phyloP scores from a whole-genome alignment of 1,140 invertebrate species.

The Drosophila auraria region DNA sequence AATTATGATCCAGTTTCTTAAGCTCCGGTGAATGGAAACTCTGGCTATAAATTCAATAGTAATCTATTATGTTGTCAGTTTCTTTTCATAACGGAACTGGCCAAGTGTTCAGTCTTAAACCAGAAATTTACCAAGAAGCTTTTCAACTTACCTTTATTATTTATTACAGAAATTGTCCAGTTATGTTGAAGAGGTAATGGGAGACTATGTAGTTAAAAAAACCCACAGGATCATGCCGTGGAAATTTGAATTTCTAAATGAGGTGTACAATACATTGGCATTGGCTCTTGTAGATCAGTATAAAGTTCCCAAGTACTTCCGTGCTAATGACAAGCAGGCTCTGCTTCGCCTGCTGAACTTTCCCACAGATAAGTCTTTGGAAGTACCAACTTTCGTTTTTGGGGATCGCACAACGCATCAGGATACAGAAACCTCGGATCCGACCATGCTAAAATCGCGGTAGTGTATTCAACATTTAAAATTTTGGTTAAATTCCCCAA shows the following conservation, averaged over 20 bases:
- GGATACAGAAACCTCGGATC: slow-evolving; percentile 43
- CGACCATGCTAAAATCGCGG: slow-evolving; percentile 31
- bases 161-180: slow-evolving; percentile 48
- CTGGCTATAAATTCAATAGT: too few species aligned
- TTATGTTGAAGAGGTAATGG: slow-evolving; percentile 76
- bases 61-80: too few species aligned
- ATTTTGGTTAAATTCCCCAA: not conserved
- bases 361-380: slow-evolving; percentile 53
- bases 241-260: slow-evolving; percentile 80
- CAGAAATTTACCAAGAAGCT: too few species aligned
- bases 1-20: not conserved
- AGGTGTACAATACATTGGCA: slow-evolving; percentile 77
- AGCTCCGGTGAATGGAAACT: too few species aligned
- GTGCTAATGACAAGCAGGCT: slow-evolving; percentile 9
- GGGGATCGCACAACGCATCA: slow-evolving; percentile 74
- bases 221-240: slow-evolving; percentile 77
- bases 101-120: not conserved
- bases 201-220: slow-evolving; percentile 74
- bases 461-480: not conserved
- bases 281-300: slow-evolving; percentile 69
- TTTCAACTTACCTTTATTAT: not conserved
- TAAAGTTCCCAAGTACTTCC: slow-evolving; percentile 39
- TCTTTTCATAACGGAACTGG: too few species aligned
- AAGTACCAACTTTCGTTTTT: slow-evolving; percentile 62
- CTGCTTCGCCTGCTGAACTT: slow-evolving; percentile 52